Evolutionary conservation across 2,888 invertebrate species (phyloP), one percentile per base, ranked within the genome.

Genomic region (Eristalis tenax): DNA sequence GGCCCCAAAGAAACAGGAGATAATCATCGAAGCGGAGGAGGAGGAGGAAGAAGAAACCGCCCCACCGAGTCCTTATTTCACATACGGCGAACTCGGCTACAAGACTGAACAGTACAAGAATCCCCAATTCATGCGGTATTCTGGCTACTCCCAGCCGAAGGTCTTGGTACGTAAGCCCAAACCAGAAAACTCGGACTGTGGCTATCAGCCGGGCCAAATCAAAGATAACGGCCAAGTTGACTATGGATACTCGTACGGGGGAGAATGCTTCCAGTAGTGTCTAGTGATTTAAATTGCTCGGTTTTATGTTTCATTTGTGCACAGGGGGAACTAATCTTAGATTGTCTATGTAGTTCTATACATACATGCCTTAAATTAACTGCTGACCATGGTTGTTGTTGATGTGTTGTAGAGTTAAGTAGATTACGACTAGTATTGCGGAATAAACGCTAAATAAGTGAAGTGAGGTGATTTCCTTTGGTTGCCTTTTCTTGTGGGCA

Each of bases 31-130:
- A 43, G 90, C 89, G 22, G 90, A 90, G 22, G 89, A 90, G 82
- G 90, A 91, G 91, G 90, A 92, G 89, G 90, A 91, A 32, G 78
- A 75, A 4, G 86, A 84, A 4, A 66, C 38, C 13, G 68, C 70
- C 10, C 74, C 84, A 11, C 89, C 89, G 5, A 89, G 90, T 43
- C 91, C 91, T 2, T 90, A 92, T 78, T 88, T 93, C 18, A 93
- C 92, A 10, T 93, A 94, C 83, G 91, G 91, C 5, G 93, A 94
- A 88, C 89, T 94, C 28, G 94, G 94, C 64, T 94, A 94, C 87
- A 91, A 90, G 1, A 90, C 93, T 40, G 94, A 93, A 82, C 91
- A 92, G 85, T 91, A 89, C 70, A 90, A 90, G 77, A 91, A 91
- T 88, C 92, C 92, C 6, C 89, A 90, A 65, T 92, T 92, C 83